Percentiles rank a stretch among this genome's conserved stretches.
phyloP scores from a whole-genome alignment of 2,888 invertebrate genomes.

The Ormyrus pomaceus region DNA sequence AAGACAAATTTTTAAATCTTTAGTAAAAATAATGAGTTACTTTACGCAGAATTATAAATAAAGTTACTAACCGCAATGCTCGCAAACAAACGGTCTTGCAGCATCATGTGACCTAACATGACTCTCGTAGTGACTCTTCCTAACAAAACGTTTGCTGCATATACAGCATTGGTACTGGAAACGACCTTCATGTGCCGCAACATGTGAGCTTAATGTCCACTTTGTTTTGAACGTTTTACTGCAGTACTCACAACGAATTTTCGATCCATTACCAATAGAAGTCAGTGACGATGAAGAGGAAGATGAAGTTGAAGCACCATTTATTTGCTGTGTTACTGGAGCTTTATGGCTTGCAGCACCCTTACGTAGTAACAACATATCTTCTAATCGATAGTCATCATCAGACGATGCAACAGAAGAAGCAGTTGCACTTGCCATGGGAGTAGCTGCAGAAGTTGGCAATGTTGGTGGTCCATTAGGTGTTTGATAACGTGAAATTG shows the following conservation, averaged over 20 bases:
- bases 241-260: conserved; percentile 71
- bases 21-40: too few species aligned
- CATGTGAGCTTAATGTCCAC: conserved; percentile 73
- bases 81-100: conserved; percentile 72
- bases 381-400: conserved; percentile 70
- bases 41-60: too few species aligned
- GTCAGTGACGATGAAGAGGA: conserved; percentile 10
- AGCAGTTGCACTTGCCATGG: conserved; percentile 2
- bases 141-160: conserved; percentile 74
- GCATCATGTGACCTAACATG: conserved; percentile 74
- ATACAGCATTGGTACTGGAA: conserved; percentile 73
- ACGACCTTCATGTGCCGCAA: conserved; percentile 73
- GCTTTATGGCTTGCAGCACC: conserved; percentile 34
- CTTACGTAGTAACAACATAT: conserved; percentile 69
- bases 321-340: not conserved
- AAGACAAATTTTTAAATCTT: too few species aligned
- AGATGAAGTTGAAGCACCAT: conserved; percentile 46
- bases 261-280: conserved; percentile 15
- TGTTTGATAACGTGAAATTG: conserved; percentile 22
- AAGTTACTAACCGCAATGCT: conserved; percentile 69
- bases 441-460: not conserved
- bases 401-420: conserved; percentile 59
- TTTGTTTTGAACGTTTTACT: conserved; percentile 73
- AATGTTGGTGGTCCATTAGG: conserved; percentile 22
- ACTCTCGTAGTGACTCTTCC: conserved; percentile 74